Conservation (phyloP, 2,113 vertebrate genomes). For the Upupa epops region DNA sequence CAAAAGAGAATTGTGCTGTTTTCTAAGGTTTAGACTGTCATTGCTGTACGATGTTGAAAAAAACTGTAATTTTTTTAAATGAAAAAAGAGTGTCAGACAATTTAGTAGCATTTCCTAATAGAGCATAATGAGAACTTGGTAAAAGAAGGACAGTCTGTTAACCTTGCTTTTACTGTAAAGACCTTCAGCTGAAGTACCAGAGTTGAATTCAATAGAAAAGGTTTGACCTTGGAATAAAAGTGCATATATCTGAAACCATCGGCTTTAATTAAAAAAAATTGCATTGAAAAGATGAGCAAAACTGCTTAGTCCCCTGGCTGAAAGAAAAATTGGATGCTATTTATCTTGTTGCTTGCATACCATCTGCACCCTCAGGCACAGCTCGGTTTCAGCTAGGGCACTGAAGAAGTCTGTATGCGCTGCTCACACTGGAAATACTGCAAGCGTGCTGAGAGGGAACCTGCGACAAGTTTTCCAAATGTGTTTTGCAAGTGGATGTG, state of each 20-base stretch:
- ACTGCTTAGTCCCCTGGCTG: background rate
- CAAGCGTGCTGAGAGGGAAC: background rate
- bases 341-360: constrained; percentile 32
- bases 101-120: constrained; percentile 80
- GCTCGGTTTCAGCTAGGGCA: background rate
- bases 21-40: constrained; percentile 64
- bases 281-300: constrained; percentile 70
- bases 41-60: constrained; percentile 45
- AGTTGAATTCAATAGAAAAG: constrained; percentile 75
- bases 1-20: constrained; percentile 29
- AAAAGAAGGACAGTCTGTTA: constrained; percentile 85
- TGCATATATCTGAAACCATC: constrained; percentile 71
- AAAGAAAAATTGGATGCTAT: constrained; percentile 19
- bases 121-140: constrained; percentile 76
- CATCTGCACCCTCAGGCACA: constrained; percentile 29
- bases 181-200: constrained; percentile 85
- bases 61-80: background rate
- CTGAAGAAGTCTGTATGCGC: fast-evolving
- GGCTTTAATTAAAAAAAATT: constrained; percentile 66
- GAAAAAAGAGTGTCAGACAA: constrained; percentile 48
- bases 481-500: background rate
- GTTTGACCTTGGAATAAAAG: constrained; percentile 81
- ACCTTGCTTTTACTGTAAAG: constrained; percentile 84
- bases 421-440: background rate
- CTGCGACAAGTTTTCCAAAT: fast-evolving